Percentiles rank a stretch among this genome's conserved stretches.
These are phyloP conservation scores for Odobenus rosmarus DNA, from an alignment of 2,113 vertebrate species.

Conservation along the genomic window DNA sequence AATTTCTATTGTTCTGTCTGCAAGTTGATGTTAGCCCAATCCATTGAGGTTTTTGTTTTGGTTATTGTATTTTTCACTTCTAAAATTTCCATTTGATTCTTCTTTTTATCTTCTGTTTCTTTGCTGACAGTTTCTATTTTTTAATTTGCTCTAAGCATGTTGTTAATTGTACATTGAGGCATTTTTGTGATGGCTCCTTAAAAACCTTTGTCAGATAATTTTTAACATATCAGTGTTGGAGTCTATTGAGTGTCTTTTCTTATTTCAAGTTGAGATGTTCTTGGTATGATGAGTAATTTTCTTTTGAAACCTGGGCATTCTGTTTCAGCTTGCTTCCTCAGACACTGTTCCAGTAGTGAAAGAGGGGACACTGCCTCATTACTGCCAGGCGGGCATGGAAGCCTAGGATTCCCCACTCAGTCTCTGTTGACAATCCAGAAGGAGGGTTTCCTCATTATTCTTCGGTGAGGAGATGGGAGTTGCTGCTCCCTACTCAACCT, in stretches of 20 bases:
- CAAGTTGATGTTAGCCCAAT: constrained; percentile 8
- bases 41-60: constrained; percentile 3
- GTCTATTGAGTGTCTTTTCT: constrained; percentile 21
- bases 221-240: constrained; percentile 36
- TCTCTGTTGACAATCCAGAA: neutral
- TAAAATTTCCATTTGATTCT: constrained; percentile 36
- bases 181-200: constrained; percentile 53
- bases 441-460: constrained; percentile 24
- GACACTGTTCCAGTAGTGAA: neutral
- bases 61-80: constrained; percentile 49
- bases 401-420: neutral
- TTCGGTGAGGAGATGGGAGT: neutral
- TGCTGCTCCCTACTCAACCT: neutral
- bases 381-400: neutral
- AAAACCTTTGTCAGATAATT: constrained; percentile 44
- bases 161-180: constrained; percentile 12
- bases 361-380: neutral
- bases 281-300: constrained; percentile 43
- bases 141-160: constrained; percentile 53
- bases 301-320: neutral
- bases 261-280: constrained; percentile 51
- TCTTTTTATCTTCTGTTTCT: constrained; percentile 41
- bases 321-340: neutral
- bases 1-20: constrained; percentile 51
- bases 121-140: constrained; percentile 44